Conservation (phyloP, 2,888 invertebrate genomes). For the Asteroscopus sphinx region DNA sequence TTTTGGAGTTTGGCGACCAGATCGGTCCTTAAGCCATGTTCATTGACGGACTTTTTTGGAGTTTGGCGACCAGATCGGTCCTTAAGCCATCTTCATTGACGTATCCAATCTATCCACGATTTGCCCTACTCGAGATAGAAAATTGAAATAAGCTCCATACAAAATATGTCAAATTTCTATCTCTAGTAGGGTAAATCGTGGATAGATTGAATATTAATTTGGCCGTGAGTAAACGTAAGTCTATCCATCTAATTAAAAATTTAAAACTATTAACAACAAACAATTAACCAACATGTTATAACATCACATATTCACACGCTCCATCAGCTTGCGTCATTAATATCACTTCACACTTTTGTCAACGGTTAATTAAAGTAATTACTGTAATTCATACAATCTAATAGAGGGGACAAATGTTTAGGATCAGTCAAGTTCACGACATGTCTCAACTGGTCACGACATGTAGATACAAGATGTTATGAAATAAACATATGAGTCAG, state of each 20-base stretch:
- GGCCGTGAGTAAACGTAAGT: conserved; percentile 3
- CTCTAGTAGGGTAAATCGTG: no score
- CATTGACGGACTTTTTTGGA: no score
- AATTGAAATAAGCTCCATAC: no score
- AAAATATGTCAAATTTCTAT: no score
- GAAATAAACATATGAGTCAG: conserved; percentile 79
- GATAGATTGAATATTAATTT: neutral
- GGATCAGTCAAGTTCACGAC: conserved; percentile 85
- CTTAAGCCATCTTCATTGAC: no score
- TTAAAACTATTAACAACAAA: conserved; percentile 15
- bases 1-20: no score
- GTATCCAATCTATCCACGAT: no score
- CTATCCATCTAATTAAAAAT: conserved; percentile 18
- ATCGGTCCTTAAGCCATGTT: no score
- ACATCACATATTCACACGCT: conserved; percentile 62
- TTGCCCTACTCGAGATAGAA: no score
- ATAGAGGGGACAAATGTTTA: conserved; percentile 74
- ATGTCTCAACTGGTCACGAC: conserved; percentile 84
- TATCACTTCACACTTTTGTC: conserved; percentile 66
- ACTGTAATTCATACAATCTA: conserved; percentile 76
- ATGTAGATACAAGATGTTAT: conserved; percentile 77
- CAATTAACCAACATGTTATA: conserved; percentile 23
- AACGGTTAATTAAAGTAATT: conserved; percentile 78
- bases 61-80: no score
- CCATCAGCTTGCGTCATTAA: conserved; percentile 59